Evolutionary conservation across 2,113 vertebrate genomes (phyloP).

Genomic region (Bolborhynchus lineola): DNA sequence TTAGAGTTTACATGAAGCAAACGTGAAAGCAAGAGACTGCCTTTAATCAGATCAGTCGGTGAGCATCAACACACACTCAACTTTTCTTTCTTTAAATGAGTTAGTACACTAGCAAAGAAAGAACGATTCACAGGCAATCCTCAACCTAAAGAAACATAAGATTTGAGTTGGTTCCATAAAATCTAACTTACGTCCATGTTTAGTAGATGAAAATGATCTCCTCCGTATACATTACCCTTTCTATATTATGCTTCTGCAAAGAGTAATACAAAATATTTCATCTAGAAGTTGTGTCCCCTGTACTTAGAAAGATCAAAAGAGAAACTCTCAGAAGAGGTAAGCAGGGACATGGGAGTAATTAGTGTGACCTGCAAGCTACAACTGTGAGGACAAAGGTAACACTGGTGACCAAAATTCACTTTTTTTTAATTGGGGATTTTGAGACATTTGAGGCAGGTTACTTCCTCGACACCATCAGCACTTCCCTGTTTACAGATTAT

Average conservation of each 20-base stretch:
- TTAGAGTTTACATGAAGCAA: not conserved
- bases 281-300: not conserved
- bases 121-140: not conserved
- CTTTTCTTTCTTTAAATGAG: not conserved
- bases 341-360: not conserved
- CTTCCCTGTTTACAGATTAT: not conserved
- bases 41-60: not conserved
- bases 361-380: not conserved
- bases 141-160: fast-evolving
- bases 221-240: fast-evolving
- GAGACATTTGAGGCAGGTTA: not conserved
- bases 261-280: fast-evolving
- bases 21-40: not conserved
- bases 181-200: fast-evolving
- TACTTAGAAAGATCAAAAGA: not conserved
- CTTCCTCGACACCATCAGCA: not conserved
- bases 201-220: not conserved
- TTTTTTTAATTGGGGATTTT: fast-evolving
- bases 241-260: not conserved
- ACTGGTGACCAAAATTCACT: not conserved
- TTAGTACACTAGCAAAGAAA: not conserved
- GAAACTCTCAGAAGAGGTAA: not conserved
- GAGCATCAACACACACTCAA: not conserved
- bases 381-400: not conserved
- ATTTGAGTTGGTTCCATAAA: not conserved